Evolutionary conservation across 1,140 invertebrate species (phyloP), one percentile per base, ranked within the genome.

Genomic region (Reticulitermes speratus): DNA sequence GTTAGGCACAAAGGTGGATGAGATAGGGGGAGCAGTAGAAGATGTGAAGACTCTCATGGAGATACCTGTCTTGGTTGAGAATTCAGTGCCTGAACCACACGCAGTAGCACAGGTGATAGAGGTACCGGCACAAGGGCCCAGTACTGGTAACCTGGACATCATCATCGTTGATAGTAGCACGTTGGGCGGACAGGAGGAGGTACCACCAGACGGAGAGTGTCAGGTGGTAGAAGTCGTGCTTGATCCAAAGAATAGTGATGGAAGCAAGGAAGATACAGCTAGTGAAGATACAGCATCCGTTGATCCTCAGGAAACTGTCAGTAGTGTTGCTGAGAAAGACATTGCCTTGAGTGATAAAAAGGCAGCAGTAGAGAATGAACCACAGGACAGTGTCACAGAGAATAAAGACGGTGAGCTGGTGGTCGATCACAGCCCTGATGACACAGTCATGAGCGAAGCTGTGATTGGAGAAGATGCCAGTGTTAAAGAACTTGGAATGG

Each of bases 321-420:
- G 5, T 69, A 21, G 55, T 38, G 59, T 6, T 48, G 82, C 9
- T 23, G 87, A 88, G 85, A 86, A 85, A 25, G 84, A 82, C 84
- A 84, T 86, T n/a, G 87, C 88, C 65, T 86, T 87, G 65, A 87
- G 87, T 32, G 87, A 87, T 59, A 82, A 87, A 81, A 86, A 87
- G 48, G 75, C 84, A 8, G 85, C 81, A 30, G 82, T 86, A 82
- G 87, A 88, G 82, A 87, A 86, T 25, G 59, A 85, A 30, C 25
- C 7, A 8, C n/a, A 30, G 65, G 65, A 75, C 8, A 30, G 65
- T 30, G 7, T 75, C n/a, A 9, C 16, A n/a, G 32, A 44, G 38
- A 44, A 44, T 45, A 44, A 83, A 32, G 21, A 84, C 2, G 30
- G 25, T 52, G 45, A 45, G n/a, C 6, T 25, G n/a, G 14, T n/a